Evolutionary conservation across 2,888 invertebrate species (phyloP), one percentile per base, ranked within the genome.

Genomic region (Tachina fera): DNA sequence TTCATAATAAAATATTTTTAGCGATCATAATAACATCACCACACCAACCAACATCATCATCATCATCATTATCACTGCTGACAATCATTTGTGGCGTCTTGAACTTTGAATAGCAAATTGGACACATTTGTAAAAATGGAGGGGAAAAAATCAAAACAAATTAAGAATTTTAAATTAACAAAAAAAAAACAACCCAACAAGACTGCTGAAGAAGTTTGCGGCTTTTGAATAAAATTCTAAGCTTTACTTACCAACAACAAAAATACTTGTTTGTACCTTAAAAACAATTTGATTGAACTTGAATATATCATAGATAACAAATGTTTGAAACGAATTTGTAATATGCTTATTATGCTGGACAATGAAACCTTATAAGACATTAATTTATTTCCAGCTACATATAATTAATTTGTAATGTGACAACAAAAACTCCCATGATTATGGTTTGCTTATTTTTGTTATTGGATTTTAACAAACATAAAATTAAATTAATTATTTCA

Each of bases 71-170:
- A 31, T 31, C 31, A 51, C n/a, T 65, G 56, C 45, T 43, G 51
- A 14, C 71, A 65, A 71, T n/a, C 43, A 16, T 60, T 68, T 61
- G 43, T 60, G 51, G 71, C 71, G 77, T 72, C 77, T 77, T 83
- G 71, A 83, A 77, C 83, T 77, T 83, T 83, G 63, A 65, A 72
- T 77, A 72, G 71, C 43, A 60, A 77, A 83, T 83, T 51, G 47
- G 16, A 70, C 71, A 71, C 63, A 65, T 71, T 45, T 13, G n/a
- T 53, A 41, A 70, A n/a, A 60, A 13, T 13, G 58, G 43, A 31
- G 4, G 9, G 45, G 22, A 16, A 63, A 22, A 63, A 79, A 71
- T 9, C 16, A 78, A 78, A 61, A 60, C 61, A 60, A 68, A 51
- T 71, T 45, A 19, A 31, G 2, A 71, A 71, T 19, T 71, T 79